Evolutionary conservation across 2,113 vertebrate genomes (phyloP), one percentile per base, ranked within the genome.

Genomic region (Scalopus aquaticus): DNA sequence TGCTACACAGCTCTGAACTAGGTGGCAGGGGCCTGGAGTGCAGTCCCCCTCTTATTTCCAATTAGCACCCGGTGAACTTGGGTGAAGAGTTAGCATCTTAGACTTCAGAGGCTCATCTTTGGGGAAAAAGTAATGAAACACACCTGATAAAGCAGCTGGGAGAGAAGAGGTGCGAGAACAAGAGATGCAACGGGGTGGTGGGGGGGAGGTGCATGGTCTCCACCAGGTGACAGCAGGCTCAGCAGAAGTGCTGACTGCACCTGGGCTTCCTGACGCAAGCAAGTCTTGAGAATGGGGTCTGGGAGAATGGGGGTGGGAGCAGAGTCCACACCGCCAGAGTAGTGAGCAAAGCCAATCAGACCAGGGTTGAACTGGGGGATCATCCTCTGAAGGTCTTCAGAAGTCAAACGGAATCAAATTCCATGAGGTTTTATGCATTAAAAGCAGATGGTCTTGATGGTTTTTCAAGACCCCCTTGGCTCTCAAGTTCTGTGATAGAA

Each of bases 401-500:
- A 88, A 58, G 72, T 67, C 83, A 90, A 64, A 49, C 60, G 91
- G 76, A 77, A 19, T 67, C 17, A n/a, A 81, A 69, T 84, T 64
- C 58, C 87, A 32, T 15, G 10, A 62, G 46, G 6, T 65, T 93
- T 93, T 37, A 15, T 64, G 46, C 49, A 60, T 64, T 90, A 79
- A 19, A 6, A 73, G 24, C 90, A 91, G 77, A 64, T 76, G 69
- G 17, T 44, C 64, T 65, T 56, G 30, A 32, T 37, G 28, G 24
- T 16, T 85, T 35, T 32, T 46, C 84, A 74, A 44, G 70, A 11
- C 32, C 35, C 15, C 39, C 87, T n/a, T 56, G 46, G 39, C n/a
- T 26, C 80, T 81, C 81, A 6, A n/a, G 30, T 56, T 88, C 39
- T 35, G 12, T n/a, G 64, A 83, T 8, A 86, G 74, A 95, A 64